Evolutionary conservation across 2,888 invertebrate genomes (phyloP).

Genomic region (Chrysolina oricalcia): DNA sequence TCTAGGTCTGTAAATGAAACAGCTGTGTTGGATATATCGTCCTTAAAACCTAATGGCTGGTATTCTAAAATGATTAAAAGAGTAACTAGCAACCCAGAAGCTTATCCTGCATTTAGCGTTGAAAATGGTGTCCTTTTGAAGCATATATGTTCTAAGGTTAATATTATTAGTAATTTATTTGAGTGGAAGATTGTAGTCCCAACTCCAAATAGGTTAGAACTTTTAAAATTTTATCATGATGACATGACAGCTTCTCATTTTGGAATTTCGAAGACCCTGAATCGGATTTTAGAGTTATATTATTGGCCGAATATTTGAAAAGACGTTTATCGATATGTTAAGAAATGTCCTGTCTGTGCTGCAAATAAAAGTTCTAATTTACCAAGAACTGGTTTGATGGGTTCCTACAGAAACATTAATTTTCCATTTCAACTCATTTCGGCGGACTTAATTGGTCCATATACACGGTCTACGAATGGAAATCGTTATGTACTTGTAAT

Average conservation of each 20-base stretch:
- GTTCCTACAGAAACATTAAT: slow-evolving; percentile 30
- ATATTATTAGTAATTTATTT: too few species aligned
- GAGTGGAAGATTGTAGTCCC: too few species aligned
- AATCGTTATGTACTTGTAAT: slow-evolving; percentile 42
- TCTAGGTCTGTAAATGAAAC: too few species aligned
- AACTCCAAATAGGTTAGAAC: too few species aligned
- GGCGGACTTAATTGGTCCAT: slow-evolving; percentile 48
- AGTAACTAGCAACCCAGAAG: too few species aligned
- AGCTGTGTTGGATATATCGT: too few species aligned
- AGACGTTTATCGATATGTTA: slow-evolving; percentile 42
- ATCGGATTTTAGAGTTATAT: slow-evolving; percentile 49
- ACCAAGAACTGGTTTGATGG: slow-evolving; percentile 44
- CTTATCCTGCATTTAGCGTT: too few species aligned
- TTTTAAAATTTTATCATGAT: too few species aligned
- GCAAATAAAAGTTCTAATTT: slow-evolving; percentile 43
- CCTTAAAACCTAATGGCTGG: too few species aligned
- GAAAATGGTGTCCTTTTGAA: too few species aligned
- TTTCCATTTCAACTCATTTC: slow-evolving; percentile 45
- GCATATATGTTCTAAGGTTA: too few species aligned
- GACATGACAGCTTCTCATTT: slow-evolving; percentile 44
- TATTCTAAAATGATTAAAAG: too few species aligned
- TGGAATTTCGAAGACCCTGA: slow-evolving; percentile 50
- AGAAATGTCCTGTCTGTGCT: slow-evolving; percentile 40
- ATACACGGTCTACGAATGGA: slow-evolving; percentile 42
- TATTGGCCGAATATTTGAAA: slow-evolving; percentile 41